Percentiles rank a stretch among this genome's conserved stretches.
Conservation (phyloP, 2,113 vertebrate genomes). For the Podarcis raffonei region DNA sequence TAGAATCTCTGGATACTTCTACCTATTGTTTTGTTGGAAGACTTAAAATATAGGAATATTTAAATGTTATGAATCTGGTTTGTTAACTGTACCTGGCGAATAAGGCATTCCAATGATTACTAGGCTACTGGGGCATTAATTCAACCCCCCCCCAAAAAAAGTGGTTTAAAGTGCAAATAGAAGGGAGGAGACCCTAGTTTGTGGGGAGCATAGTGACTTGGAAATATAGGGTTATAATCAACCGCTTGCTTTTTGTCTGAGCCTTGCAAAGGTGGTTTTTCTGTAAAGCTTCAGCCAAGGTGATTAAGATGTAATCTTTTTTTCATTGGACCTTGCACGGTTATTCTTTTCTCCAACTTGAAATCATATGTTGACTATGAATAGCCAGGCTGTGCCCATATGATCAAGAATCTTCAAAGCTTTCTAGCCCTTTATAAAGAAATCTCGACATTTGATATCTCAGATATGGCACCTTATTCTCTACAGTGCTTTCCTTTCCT, state of each 20-base stretch:
- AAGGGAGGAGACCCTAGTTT: not conserved
- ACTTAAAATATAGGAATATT: not conserved
- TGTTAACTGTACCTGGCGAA: not conserved
- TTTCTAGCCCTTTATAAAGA: not conserved
- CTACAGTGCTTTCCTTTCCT: not conserved
- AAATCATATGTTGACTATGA: not conserved
- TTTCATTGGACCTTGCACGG: not conserved
- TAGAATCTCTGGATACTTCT: not conserved
- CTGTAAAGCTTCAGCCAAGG: not conserved
- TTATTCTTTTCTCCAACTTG: not conserved
- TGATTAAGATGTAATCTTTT: not conserved
- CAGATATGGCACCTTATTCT: slow-evolving; percentile 5
- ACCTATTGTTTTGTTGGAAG: not conserved
- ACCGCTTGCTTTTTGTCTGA: not conserved
- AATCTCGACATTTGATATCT: not conserved
- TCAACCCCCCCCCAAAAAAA: too few species aligned
- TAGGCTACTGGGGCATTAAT: too few species aligned
- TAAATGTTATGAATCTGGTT: not conserved
- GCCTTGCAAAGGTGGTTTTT: not conserved
- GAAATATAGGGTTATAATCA: not conserved
- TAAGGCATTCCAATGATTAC: too few species aligned
- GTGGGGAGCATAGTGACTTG: not conserved
- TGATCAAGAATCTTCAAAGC: not conserved
- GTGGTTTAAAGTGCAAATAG: not conserved
- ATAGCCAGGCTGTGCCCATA: not conserved